Conservation (phyloP, 2,797 vertebrate genomes). For the Halcyon chelicuti region DNA sequence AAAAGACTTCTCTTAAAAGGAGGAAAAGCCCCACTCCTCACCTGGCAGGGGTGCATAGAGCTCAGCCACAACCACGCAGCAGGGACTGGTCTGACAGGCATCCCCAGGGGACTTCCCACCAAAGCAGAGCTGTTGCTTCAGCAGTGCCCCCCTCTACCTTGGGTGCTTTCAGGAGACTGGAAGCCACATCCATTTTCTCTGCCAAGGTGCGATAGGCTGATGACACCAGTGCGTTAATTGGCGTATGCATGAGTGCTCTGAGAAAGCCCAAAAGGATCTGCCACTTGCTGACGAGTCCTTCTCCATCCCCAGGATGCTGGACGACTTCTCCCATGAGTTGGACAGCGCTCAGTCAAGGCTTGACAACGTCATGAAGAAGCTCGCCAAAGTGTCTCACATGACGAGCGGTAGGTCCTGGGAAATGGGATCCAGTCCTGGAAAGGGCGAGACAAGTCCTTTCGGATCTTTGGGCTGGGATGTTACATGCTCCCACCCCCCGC, state of each 20-base stretch:
- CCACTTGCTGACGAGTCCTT: not conserved
- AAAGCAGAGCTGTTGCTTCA: not conserved
- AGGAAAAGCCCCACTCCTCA: not conserved
- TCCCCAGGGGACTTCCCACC: not conserved
- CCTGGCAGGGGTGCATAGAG: not conserved
- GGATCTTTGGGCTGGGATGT: fast-evolving
- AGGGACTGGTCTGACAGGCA: not conserved
- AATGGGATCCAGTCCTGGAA: not conserved
- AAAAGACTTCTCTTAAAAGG: not conserved
- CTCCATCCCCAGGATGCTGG: constrained; percentile 89
- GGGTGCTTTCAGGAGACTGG: not conserved
- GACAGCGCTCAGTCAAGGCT: constrained; percentile 94
- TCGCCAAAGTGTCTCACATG: constrained; percentile 99
- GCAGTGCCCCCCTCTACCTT: not conserved
- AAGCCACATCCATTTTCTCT: fast-evolving
- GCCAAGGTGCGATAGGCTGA: not conserved
- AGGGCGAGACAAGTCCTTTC: not conserved
- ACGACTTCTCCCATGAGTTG: constrained; percentile 94
- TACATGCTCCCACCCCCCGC: not conserved
- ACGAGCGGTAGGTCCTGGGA: constrained; percentile 89
- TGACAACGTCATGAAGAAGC: constrained; percentile 98
- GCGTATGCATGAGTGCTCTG: fast-evolving
- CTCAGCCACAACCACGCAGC: not conserved
- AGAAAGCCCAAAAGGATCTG: not conserved
- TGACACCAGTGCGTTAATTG: not conserved